Evolutionary conservation across 2,888 invertebrate species (phyloP), one percentile per base, ranked within the genome.

Genomic region (Erpobdella octoculata): DNA sequence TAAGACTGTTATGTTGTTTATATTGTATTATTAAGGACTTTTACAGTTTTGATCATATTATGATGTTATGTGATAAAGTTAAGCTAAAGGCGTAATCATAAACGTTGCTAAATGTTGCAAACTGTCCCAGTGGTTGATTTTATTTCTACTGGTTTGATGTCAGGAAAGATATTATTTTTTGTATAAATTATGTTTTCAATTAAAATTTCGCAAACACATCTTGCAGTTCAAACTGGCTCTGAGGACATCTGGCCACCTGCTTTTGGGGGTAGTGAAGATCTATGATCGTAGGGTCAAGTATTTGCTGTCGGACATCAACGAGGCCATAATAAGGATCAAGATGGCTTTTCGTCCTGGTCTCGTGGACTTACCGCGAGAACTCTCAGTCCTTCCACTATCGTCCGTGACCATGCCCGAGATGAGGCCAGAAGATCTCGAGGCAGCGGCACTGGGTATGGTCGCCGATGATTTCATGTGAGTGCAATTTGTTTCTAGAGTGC

Each of bases 251-350:
- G 98, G 98, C 31, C 98, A 98, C 87, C 86, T 98, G 78, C 86
- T 98, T 78, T 87, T 98, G 78, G 98, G 98, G 78, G 96, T 99
- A 46, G 97, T 98, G 28, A 88, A 97, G 78, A 99, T 98, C 78
- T 98, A 98, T 85, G 97, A 97, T 0, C 87, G 97, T 46, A 98
- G 99, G 85, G 96, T 97, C 9, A 97, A 98, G 82, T 98, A 99
- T 83, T 86, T 98, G 48, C 85, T 99, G 73, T 96, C 96, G 65
- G 98, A 98, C 83, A 98, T 98, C 84, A 98, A 98, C 90, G 98
- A 98, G 84, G 98, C 98, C 0, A 98, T 98, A 84, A 94, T 98
- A 76, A 98, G 98, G 85, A 98, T 98, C 79, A 98, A 96, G 88
- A 94, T 97, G 93, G 97, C 97, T 48, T 98, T 98, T 36, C 3